These are phyloP conservation scores for Falco naumanni DNA, from an alignment of 2,797 vertebrate genomes.

Conservation along the genomic window DNA sequence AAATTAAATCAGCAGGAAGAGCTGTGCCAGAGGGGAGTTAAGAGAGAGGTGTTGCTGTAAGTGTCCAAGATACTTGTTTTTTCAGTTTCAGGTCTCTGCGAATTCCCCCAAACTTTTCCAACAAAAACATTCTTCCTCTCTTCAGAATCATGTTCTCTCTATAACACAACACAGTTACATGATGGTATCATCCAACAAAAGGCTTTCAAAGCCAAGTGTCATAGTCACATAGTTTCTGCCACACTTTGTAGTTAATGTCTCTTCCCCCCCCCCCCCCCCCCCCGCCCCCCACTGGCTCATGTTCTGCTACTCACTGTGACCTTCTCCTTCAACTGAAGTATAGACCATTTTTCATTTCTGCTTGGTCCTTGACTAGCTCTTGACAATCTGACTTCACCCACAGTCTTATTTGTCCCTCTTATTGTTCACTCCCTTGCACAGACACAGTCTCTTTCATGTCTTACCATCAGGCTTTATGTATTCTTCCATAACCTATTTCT, in stretches of 20 bases:
- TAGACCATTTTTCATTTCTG: neutral
- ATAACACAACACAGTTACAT: neutral
- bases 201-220: neutral
- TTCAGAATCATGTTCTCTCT: neutral
- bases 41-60: neutral
- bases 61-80: neutral
- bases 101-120: neutral
- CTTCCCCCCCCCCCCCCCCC: neutral
- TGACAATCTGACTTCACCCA: neutral
- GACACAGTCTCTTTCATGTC: neutral
- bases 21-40: neutral
- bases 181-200: neutral
- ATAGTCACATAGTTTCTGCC: neutral
- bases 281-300: neutral
- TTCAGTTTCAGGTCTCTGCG: slow-evolving; percentile 9
- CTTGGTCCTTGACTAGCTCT: slow-evolving; percentile 7
- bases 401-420: neutral
- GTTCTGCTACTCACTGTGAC: neutral
- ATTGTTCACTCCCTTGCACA: neutral
- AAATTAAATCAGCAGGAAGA: neutral
- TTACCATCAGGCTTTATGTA: neutral
- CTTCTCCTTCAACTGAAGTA: neutral
- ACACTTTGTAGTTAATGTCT: neutral
- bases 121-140: neutral
- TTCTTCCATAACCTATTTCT: neutral